Percentiles rank a stretch among this genome's conserved stretches.
Evolutionary conservation across 2,113 vertebrate genomes (phyloP).

Genomic region (Boulengeromyrus knoepffleri): DNA sequence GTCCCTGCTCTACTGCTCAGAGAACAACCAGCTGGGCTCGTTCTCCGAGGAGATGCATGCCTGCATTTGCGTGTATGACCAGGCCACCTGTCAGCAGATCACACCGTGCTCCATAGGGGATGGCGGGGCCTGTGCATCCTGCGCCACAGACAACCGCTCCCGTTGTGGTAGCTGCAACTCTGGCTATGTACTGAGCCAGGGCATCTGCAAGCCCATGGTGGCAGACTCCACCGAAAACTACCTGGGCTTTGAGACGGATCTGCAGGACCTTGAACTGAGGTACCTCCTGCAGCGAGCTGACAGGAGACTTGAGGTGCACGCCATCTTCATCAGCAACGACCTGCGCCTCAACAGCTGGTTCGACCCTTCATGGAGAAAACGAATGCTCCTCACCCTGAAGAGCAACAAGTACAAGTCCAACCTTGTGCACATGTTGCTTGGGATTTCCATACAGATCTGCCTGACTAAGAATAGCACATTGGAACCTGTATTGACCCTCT

Average conservation of each 20-base stretch:
- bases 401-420: constrained; percentile 98
- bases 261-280: constrained; percentile 87
- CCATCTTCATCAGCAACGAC: constrained; percentile 97
- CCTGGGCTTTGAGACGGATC: constrained; percentile 89
- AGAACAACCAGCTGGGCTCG: constrained; percentile 85
- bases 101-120: constrained; percentile 80
- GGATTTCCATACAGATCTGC: constrained; percentile 90
- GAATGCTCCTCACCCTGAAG: constrained; percentile 92
- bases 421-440: constrained; percentile 91
- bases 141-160: constrained; percentile 82
- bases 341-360: constrained; percentile 99
- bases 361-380: constrained; percentile 90
- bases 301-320: constrained; percentile 84
- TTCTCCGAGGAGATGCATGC: constrained; percentile 88
- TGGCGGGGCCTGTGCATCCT: constrained; percentile 67
- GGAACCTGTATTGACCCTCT: constrained; percentile 86
- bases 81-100: constrained; percentile 70
- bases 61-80: constrained; percentile 82
- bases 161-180: constrained; percentile 86
- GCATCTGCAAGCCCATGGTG: constrained; percentile 81
- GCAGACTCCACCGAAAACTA: constrained; percentile 93
- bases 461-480: constrained; percentile 95
- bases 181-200: constrained; percentile 80
- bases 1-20: constrained; percentile 90
- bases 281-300: constrained; percentile 86